phyloP scores from a whole-genome alignment of 2,113 vertebrate species.

The Neomonachus schauinslandi region DNA sequence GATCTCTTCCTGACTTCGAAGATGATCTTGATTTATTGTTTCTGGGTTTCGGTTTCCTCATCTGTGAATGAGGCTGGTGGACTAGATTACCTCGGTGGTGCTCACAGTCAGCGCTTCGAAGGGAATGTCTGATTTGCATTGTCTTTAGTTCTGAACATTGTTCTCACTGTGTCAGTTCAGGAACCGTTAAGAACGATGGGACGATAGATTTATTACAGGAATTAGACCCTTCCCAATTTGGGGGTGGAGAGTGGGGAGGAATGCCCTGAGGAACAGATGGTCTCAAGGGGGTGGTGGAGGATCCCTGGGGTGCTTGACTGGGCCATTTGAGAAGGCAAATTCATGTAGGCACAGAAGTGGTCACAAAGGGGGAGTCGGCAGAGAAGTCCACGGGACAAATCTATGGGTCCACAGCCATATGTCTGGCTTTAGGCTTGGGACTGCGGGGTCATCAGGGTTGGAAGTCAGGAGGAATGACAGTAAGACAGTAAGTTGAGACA shows the following conservation, averaged over 20 bases:
- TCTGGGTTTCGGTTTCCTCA: background rate
- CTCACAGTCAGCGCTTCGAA: background rate
- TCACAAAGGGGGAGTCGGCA: background rate
- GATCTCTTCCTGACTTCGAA: background rate
- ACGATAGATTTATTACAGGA: background rate
- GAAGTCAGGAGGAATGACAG: background rate
- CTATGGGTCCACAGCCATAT: rapidly evolving
- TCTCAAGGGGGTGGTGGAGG: background rate
- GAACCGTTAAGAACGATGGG: background rate
- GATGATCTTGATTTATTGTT: background rate
- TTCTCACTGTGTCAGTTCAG: background rate
- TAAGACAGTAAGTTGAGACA: background rate
- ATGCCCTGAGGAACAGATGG: rapidly evolving
- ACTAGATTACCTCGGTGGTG: background rate
- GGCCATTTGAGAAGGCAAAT: background rate
- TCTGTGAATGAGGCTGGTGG: background rate
- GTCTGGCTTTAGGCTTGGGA: background rate
- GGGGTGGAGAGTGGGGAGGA: background rate
- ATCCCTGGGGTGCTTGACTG: background rate
- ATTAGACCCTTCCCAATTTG: background rate
- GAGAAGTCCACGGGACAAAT: background rate
- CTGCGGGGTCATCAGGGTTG: background rate
- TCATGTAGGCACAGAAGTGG: background rate
- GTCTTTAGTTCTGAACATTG: background rate
- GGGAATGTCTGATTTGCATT: background rate